Conservation (phyloP, 2,113 vertebrate genomes). For the Copsychus sechellarum region DNA sequence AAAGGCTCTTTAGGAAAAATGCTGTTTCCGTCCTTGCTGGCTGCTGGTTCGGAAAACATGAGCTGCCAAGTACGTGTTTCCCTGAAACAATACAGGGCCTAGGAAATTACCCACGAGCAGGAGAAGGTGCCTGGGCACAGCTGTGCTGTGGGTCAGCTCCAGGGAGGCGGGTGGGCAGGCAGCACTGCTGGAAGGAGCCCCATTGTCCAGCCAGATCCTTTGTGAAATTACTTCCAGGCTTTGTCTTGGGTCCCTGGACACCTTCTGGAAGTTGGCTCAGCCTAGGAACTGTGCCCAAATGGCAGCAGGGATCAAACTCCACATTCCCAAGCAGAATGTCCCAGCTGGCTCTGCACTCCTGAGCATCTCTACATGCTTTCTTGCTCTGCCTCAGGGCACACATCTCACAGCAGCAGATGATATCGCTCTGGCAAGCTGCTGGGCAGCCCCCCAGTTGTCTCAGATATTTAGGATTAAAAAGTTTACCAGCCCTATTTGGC, state of each 20-base stretch:
- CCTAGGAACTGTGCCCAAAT: background rate
- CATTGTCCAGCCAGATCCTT: background rate
- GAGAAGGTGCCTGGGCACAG: background rate
- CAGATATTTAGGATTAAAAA: background rate
- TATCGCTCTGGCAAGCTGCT: background rate
- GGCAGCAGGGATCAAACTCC: background rate
- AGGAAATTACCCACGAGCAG: background rate
- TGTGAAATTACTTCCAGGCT: background rate
- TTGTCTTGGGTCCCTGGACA: background rate
- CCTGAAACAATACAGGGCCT: background rate
- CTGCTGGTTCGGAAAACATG: background rate
- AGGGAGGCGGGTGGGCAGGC: rapidly evolving
- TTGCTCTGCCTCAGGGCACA: background rate
- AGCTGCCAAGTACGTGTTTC: background rate
- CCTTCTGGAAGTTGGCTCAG: background rate
- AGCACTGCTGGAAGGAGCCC: background rate
- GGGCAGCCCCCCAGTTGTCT: background rate
- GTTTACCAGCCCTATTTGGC: background rate
- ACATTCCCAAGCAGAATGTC: rapidly evolving
- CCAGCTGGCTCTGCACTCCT: rapidly evolving
- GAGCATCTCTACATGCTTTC: background rate
- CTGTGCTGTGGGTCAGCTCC: background rate
- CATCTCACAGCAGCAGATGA: background rate
- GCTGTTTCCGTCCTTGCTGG: background rate
- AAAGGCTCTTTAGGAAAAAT: background rate